Evolutionary conservation across 2,888 invertebrate species (phyloP).

Genomic region (Fragum whitleyi): DNA sequence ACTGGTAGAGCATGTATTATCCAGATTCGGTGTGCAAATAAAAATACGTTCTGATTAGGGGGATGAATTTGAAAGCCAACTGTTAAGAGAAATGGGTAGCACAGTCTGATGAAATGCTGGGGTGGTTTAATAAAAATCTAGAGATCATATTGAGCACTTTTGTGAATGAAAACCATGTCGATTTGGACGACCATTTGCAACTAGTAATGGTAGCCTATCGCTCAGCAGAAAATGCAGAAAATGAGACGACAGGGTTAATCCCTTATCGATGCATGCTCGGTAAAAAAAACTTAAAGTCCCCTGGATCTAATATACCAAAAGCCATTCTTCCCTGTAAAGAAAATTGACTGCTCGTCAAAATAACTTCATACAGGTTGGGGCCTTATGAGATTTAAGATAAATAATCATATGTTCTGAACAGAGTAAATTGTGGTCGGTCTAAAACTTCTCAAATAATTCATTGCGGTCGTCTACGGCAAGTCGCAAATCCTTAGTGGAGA

Average conservation of each 20-base stretch:
- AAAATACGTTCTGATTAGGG: slow-evolving; percentile 39
- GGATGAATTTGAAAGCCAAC: slow-evolving; percentile 32
- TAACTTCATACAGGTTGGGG: slow-evolving; percentile 35
- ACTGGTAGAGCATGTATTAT: too few relatives aligned
- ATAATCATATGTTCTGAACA: slow-evolving; percentile 33
- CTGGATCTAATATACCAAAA: too few relatives aligned
- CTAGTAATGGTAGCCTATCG: too few relatives aligned
- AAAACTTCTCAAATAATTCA: slow-evolving; percentile 18
- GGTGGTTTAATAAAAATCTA: slow-evolving; percentile 50
- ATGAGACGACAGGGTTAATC: too few relatives aligned
- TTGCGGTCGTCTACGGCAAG: not conserved
- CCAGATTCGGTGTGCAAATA: slow-evolving; percentile 33
- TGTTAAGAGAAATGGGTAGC: slow-evolving; percentile 45
- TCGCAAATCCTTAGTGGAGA: not conserved
- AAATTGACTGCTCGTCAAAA: slow-evolving; percentile 34
- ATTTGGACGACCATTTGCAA: too few relatives aligned
- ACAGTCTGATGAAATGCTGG: slow-evolving; percentile 38
- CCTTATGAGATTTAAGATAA: slow-evolving; percentile 35
- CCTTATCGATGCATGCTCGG: too few relatives aligned
- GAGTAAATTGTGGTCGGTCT: slow-evolving; percentile 31
- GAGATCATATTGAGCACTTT: slow-evolving; percentile 51
- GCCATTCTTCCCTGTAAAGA: slow-evolving; percentile 20
- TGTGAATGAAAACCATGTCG: slow-evolving; percentile 40
- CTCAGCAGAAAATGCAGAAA: too few relatives aligned
- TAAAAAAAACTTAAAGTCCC: too few relatives aligned